A percentile compares a stretch with the other conserved stretches of the same genome.
Conservation (phyloP, 2,888 invertebrate species). For the Antheraea yamamai region DNA sequence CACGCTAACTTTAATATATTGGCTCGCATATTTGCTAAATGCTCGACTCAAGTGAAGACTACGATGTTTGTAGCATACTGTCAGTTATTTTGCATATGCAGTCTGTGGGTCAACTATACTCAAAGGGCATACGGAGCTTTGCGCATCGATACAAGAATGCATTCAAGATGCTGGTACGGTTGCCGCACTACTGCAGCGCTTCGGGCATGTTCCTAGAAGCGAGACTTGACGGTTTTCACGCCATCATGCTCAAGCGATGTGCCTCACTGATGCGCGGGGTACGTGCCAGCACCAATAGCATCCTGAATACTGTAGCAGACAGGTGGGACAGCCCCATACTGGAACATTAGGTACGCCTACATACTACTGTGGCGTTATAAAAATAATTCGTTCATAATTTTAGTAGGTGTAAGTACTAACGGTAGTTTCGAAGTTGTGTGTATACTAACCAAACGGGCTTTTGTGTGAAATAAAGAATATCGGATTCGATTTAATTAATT, state of each 20-base stretch:
- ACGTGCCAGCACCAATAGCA: not conserved
- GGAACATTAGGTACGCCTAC: not conserved
- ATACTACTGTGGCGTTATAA: not conserved
- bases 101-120: not conserved
- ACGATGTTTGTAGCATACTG: not conserved
- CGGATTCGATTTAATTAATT: too few relatives aligned
- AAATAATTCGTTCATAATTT: too few relatives aligned
- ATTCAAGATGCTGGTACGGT: not conserved
- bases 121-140: not conserved
- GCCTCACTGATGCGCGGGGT: not conserved
- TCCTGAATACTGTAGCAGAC: not conserved
- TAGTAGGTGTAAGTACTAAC: not conserved
- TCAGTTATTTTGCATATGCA: not conserved
- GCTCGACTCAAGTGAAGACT: too few relatives aligned
- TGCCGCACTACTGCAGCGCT: not conserved
- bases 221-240: too few relatives aligned
- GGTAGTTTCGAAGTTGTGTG: not conserved
- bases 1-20: too few relatives aligned
- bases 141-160: conserved; percentile 1
- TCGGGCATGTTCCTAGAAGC: not conserved
- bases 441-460: not conserved
- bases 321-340: not conserved
- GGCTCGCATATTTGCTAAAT: too few relatives aligned
- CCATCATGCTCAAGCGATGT: not conserved
- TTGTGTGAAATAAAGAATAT: not conserved